Base-by-base conservation (phyloP, 2,113 vertebrate genomes). In the Hippocampus comes region DNA sequence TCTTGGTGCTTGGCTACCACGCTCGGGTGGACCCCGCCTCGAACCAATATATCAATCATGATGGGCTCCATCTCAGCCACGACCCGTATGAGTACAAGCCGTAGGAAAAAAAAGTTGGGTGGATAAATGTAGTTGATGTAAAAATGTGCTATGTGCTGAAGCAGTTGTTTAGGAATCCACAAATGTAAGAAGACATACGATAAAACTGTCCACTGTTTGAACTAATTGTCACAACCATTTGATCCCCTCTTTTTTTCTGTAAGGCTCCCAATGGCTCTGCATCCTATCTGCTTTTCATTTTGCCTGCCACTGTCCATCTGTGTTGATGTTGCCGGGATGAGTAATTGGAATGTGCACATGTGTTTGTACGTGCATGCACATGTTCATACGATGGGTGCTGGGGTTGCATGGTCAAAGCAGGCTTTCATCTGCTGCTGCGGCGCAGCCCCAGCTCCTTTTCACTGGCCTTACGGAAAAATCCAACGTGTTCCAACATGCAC, bases 401-500 rank as follows among this genome's bases (percentile, higher is more conserved):
- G 42, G 63, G 81, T 82, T 89, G 75, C 65, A 74, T 70, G 27
- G 80, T 89, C 77, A 67, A 79, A 77, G 70, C 78, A 86, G 83
- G 84, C 82, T 89, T 91, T 88, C 76, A 89, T 92, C 79, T 90
- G 73, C 82, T 83, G 77, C 73, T 77, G 81, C 21, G 41, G 70
- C 88, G 69, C 79, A 77, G 72, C 84, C 79, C 79, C 77, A 74
- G 78, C 86, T 74, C 78, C 86, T 85, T 85, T 85, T 80, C 74
- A 71, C 85, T 82, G 75, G 84, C 79, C 84, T 84, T 87, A 88
- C 30, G 84, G 89, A 91, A 92, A 91, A 91, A 86, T 87, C 80
- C 80, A 83, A 79, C 83, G 76, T 89, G 85, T 90, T 91, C 87
- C 88, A 86, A 89, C 87, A 89, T 77, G 88, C 89, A 87, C 76